phyloP scores from a whole-genome alignment of 2,113 vertebrate genomes.

The Piprites chloris region DNA sequence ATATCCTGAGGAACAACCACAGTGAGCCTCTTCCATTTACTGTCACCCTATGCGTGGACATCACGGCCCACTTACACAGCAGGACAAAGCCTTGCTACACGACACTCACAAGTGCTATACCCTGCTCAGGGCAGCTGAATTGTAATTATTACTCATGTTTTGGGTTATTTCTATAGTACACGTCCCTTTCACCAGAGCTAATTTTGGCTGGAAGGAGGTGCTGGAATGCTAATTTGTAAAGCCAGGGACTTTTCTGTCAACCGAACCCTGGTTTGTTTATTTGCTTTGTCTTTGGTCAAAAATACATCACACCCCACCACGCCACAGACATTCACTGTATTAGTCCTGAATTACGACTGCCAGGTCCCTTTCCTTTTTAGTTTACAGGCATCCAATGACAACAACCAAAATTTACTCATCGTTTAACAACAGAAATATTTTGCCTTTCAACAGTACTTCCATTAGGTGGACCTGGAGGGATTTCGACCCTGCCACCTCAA shows the following conservation, averaged over 20 bases:
- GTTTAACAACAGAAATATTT: not conserved
- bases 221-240: not conserved
- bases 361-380: not conserved
- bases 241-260: not conserved
- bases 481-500: not conserved
- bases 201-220: not conserved
- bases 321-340: not conserved
- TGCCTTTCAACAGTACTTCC: not conserved
- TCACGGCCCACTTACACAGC: not conserved
- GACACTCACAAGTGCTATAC: not conserved
- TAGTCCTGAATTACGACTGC: not conserved
- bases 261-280: not conserved
- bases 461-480: not conserved
- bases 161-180: not conserved
- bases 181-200: not conserved
- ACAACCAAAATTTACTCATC: not conserved
- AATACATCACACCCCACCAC: not conserved
- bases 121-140: not conserved
- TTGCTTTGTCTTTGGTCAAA: slow-evolving; percentile 6
- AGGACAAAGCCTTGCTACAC: not conserved
- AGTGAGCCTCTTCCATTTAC: not conserved
- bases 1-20: not conserved
- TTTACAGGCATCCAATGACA: not conserved
- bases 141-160: not conserved
- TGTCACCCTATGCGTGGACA: not conserved